phyloP scores from a whole-genome alignment of 2,797 vertebrate species.

The Chaenodraco wilsoni region DNA sequence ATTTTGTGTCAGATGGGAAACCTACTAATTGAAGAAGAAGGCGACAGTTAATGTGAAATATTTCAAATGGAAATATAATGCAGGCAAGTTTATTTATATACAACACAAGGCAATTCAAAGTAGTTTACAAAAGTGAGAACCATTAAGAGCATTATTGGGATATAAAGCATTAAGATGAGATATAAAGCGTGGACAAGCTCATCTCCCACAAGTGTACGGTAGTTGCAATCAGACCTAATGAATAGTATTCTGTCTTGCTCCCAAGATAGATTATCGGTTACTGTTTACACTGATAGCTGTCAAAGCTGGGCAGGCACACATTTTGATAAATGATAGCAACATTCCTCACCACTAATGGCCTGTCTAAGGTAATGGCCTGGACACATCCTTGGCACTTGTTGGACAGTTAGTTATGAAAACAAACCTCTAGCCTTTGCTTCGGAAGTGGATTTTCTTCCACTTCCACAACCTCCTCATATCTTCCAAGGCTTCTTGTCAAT shows the following conservation, averaged over 20 bases:
- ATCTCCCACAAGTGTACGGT: too few species aligned
- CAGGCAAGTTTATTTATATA: too few species aligned
- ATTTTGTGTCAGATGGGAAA: too few species aligned
- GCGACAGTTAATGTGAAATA: background rate
- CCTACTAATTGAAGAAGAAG: too few species aligned
- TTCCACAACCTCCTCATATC: background rate
- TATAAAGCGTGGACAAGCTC: background rate
- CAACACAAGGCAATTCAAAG: too few species aligned
- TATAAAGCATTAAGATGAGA: too few species aligned
- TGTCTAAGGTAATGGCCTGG: background rate
- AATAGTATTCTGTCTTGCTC: background rate
- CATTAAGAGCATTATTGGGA: too few species aligned
- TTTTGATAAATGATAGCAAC: background rate
- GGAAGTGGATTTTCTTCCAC: conserved; percentile 4
- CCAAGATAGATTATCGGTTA: background rate
- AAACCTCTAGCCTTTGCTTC: conserved; percentile 25
- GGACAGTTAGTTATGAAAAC: conserved; percentile 10
- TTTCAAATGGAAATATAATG: too few species aligned
- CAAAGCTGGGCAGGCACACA: background rate
- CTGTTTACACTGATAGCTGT: background rate
- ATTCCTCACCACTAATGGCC: too few species aligned
- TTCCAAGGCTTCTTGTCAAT: conserved; percentile 33
- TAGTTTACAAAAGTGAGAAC: too few species aligned
- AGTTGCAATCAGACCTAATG: background rate
- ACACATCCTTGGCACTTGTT: conserved; percentile 1